Evolutionary conservation across 1,140 invertebrate species (phyloP), one percentile per base, ranked within the genome.

Genomic region (Drosophila truncata): DNA sequence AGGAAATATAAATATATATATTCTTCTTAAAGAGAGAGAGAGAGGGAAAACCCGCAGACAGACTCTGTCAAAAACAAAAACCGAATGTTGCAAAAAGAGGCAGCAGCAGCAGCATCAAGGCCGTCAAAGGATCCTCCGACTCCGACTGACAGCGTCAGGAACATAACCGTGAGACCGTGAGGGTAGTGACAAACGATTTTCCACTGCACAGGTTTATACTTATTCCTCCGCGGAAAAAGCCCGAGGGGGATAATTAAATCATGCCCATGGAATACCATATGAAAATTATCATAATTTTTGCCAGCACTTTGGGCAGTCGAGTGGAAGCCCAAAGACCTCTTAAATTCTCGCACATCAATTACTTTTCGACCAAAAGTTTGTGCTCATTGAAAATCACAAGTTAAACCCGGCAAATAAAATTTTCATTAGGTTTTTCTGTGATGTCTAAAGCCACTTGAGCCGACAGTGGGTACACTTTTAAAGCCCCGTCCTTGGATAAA

Each of bases 101-200:
- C n/a, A 54, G 31, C n/a, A n/a, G 50, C 31, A 50, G 47, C 23
- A 23, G 14, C 61, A 33, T n/a, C 23, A 29, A 31, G 35, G 39
- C 27, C 46, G 50, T 61, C 73, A 69, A 76, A 77, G 55, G 47
- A 70, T 18, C 42, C 27, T 31, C 54, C 57, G 65, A 52, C 61
- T 37, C 33, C 33, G 33, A 55, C 31, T 54, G 50, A 54, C 50
- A 74, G 29, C 59, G 67, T 33, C 71, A 74, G 71, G 37, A 65
- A 64, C 37, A 31, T 20, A 49, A 39, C 35, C 58, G n/a, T n/a
- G n/a, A 74, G 39, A 35, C 39, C 70, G 18, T 31, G 47, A 18
- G 41, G 27, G 31, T 18, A 58, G 20, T 78, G 41, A 78, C 64
- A 78, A 78, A 78, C 59, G 50, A 78, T 82, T 79, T 82, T 61